phyloP scores from a whole-genome alignment of 1,140 invertebrate genomes.

The Drosophila athabasca region DNA sequence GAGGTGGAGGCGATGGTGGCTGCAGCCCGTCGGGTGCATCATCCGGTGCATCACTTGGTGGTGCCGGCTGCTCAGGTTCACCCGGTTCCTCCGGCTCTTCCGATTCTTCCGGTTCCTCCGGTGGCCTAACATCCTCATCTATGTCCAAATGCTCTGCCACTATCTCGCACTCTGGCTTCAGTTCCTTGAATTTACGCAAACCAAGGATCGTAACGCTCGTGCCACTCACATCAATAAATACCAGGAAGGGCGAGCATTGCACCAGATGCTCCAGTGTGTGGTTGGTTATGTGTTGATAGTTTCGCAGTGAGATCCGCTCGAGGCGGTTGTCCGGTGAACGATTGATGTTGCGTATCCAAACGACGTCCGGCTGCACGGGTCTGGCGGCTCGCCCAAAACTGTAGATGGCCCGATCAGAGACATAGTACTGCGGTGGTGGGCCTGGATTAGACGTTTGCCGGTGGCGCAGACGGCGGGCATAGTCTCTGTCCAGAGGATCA shows the following conservation, averaged over 20 bases:
- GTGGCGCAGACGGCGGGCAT: constrained; percentile 28
- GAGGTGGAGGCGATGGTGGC: constrained; percentile 10
- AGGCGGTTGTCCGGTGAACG: constrained; percentile 71
- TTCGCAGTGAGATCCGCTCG: constrained; percentile 84
- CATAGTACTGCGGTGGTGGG: constrained; percentile 40
- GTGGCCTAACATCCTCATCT: background rate
- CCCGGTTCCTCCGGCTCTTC: constrained; percentile 3
- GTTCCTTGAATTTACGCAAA: constrained; percentile 85
- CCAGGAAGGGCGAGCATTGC: constrained; percentile 85
- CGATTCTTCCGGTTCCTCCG: background rate
- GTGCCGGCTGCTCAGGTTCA: background rate
- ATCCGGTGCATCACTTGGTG: constrained; percentile 7
- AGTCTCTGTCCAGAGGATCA: constrained; percentile 65
- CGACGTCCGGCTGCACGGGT: constrained; percentile 70
- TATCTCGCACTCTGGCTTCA: constrained; percentile 85
- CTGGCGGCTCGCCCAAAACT: constrained; percentile 70
- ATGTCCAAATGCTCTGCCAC: constrained; percentile 82
- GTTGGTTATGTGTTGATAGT: constrained; percentile 87
- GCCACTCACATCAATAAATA: constrained; percentile 86
- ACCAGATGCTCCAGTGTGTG: constrained; percentile 86
- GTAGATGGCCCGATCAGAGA: constrained; percentile 77
- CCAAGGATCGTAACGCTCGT: constrained; percentile 86
- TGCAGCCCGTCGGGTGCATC: background rate
- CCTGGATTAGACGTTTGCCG: constrained; percentile 12
- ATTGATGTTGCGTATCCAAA: constrained; percentile 79